These are phyloP conservation scores for Melanotus villosus DNA, from an alignment of 2,888 invertebrate species.

Conservation along the genomic window DNA sequence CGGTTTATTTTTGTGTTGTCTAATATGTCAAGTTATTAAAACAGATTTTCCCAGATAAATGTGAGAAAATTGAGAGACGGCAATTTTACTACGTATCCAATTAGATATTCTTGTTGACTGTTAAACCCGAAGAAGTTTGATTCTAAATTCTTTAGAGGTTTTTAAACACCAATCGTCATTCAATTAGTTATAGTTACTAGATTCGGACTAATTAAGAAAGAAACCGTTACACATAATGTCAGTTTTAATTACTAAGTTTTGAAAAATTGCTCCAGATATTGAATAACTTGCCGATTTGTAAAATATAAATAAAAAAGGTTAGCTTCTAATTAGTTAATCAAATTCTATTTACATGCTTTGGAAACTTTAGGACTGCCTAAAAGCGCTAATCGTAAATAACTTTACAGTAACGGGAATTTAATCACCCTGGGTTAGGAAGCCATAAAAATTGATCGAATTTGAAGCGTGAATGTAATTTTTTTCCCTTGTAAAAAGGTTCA, in stretches of 20 bases:
- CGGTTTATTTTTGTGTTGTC: too few relatives aligned
- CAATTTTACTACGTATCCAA: too few relatives aligned
- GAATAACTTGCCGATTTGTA: conserved; percentile 17
- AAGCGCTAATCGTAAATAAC: conserved; percentile 7
- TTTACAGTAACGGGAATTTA: conserved; percentile 8
- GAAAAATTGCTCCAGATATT: conserved; percentile 22
- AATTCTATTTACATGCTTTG: conserved; percentile 14
- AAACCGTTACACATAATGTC: conserved; percentile 21
- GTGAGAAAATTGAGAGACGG: too few relatives aligned
- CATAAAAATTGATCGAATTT: neutral
- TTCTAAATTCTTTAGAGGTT: conserved; percentile 5
- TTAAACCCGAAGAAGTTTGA: conserved; percentile 1
- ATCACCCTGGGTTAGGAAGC: neutral
- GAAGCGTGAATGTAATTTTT: neutral
- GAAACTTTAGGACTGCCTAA: neutral
- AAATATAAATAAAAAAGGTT: conserved; percentile 13
- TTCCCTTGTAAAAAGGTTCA: too few relatives aligned
- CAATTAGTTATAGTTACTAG: conserved; percentile 8
- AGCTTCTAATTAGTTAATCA: conserved; percentile 19
- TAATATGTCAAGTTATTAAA: too few relatives aligned
- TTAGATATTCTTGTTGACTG: conserved; percentile 3
- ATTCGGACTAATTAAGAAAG: conserved; percentile 9
- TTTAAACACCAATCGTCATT: conserved; percentile 8
- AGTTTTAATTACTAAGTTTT: conserved; percentile 19
- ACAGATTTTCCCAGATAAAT: too few relatives aligned